These are phyloP conservation scores for Cenopis cana DNA, from an alignment of 2,888 invertebrate species.

Conservation along the genomic window DNA sequence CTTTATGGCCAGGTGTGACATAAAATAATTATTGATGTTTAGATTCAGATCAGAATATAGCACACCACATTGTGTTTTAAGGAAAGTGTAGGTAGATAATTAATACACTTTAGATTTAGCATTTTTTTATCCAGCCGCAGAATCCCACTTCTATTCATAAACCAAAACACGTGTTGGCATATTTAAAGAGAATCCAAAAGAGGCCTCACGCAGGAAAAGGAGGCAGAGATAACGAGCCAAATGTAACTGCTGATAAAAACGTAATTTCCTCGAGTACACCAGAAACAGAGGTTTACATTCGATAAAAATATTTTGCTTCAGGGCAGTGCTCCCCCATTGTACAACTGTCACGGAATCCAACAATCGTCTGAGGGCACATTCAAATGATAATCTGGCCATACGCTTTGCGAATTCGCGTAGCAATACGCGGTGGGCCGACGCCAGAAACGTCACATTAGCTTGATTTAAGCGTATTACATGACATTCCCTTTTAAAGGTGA, in stretches of 20 bases:
- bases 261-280: constrained; percentile 68
- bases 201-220: constrained; percentile 55
- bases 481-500: constrained; percentile 50
- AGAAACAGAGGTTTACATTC: constrained; percentile 69
- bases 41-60: too few species aligned
- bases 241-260: constrained; percentile 70
- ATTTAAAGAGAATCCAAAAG: constrained; percentile 52
- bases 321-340: constrained; percentile 72
- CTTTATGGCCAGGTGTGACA: too few species aligned
- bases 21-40: too few species aligned
- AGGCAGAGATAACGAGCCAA: constrained; percentile 59
- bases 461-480: constrained; percentile 79
- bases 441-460: constrained; percentile 78
- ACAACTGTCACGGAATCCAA: constrained; percentile 76
- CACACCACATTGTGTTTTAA: background rate
- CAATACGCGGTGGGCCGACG: constrained; percentile 61
- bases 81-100: background rate
- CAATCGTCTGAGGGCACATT: constrained; percentile 82
- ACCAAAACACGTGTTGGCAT: constrained; percentile 40
- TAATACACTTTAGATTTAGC: background rate
- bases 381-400: constrained; percentile 83
- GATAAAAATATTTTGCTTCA: constrained; percentile 70
- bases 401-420: constrained; percentile 71
- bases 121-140: too few species aligned
- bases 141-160: constrained; percentile 15